Evolutionary conservation across 1,140 invertebrate genomes (phyloP).

Genomic region (Bombyx mori): ASM3026992v2 NC_085116.1:16789001-16789500

Average conservation of each 20-base stretch:
- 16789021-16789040: too few species aligned
- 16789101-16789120: conserved; percentile 2
- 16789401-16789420: too few species aligned
- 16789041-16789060: too few species aligned
- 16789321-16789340: conserved; percentile 7
- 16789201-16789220: conserved; percentile 33
- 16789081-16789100: too few species aligned
- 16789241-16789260: conserved; percentile 21
- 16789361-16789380: too few species aligned
- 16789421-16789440: too few species aligned
- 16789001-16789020: too few species aligned
- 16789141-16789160: conserved; percentile 24
- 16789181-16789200: conserved; percentile 40
- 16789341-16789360: conserved; percentile 1
- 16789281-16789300: conserved; percentile 5
- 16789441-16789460: too few species aligned
- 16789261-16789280: conserved; percentile 3
- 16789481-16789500: too few species aligned
- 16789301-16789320: conserved; percentile 8
- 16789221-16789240: conserved; percentile 28
- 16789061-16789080: too few species aligned
- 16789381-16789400: too few species aligned
- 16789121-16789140: conserved; percentile 3
- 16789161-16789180: conserved; percentile 26
- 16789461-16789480: too few species aligned